These are phyloP conservation scores for Sebastes taczanowskii DNA, from an alignment of 2,797 vertebrate genomes.

Conservation along the genomic window DNA sequence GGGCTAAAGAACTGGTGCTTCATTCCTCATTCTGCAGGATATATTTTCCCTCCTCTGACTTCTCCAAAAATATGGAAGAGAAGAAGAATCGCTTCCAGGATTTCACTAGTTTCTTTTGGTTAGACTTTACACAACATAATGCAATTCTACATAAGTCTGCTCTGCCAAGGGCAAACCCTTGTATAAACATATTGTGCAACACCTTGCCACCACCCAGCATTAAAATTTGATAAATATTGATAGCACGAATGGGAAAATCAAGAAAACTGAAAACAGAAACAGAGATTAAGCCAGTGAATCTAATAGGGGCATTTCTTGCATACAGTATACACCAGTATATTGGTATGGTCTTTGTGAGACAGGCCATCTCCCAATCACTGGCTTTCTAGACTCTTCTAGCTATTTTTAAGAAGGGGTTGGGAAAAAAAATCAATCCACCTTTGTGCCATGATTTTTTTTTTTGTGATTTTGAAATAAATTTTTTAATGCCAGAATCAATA, in stretches of 20 bases:
- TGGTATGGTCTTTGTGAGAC: neutral
- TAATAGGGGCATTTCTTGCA: neutral
- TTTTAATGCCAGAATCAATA: too few relatives aligned
- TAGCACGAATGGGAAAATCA: neutral
- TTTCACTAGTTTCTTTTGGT: constrained; percentile 13
- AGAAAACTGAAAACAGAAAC: neutral
- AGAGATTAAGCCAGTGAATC: neutral
- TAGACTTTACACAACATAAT: neutral
- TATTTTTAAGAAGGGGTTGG: neutral
- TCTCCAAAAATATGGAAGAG: constrained; percentile 11
- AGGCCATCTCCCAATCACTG: too few relatives aligned
- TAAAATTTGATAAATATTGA: constrained; percentile 43
- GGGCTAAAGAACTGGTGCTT: constrained; percentile 17
- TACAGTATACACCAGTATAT: neutral
- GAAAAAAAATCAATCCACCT: too few relatives aligned
- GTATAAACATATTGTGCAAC: constrained; percentile 22
- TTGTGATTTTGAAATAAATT: too few relatives aligned
- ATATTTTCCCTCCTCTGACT: constrained; percentile 13
- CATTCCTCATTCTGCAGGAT: constrained; percentile 46
- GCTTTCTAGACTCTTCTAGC: neutral
- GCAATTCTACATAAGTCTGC: constrained; percentile 1
- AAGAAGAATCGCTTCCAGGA: constrained; percentile 11
- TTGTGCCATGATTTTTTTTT: too few relatives aligned
- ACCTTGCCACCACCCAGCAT: neutral
- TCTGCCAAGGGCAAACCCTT: neutral